A percentile compares a stretch with the other conserved stretches of the same genome.
Conservation (phyloP, 2,113 vertebrate species). For the Mixornis gularis region DNA sequence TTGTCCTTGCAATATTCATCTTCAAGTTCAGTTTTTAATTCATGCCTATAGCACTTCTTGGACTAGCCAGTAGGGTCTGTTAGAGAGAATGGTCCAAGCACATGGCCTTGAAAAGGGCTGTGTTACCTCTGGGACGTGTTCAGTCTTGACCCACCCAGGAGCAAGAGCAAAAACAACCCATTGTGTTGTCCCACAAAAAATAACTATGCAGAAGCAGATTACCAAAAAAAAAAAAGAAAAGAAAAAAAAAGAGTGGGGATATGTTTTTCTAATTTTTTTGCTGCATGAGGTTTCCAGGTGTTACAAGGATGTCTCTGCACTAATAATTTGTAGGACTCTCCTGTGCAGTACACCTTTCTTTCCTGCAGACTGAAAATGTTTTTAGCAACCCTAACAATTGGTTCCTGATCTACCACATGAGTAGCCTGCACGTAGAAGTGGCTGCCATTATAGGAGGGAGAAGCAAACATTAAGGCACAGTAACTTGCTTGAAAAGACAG, state of each 20-base stretch:
- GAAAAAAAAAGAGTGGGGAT: not conserved
- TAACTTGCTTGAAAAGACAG: not conserved
- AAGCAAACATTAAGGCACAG: not conserved
- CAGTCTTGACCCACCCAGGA: slow-evolving; percentile 19
- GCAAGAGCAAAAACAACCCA: slow-evolving; percentile 31
- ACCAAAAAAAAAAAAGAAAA: not conserved
- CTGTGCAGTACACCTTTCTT: not conserved
- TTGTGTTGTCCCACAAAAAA: not conserved
- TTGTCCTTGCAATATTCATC: slow-evolving; percentile 49
- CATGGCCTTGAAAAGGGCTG: not conserved
- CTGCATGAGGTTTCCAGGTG: not conserved
- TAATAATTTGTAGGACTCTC: not conserved
- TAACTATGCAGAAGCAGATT: not conserved
- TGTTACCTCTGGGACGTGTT: not conserved
- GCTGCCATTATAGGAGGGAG: not conserved
- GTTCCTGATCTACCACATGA: not conserved
- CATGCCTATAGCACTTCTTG: slow-evolving; percentile 22
- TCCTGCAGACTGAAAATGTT: not conserved
- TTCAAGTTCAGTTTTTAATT: slow-evolving; percentile 52
- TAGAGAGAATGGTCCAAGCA: not conserved
- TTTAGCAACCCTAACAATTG: not conserved
- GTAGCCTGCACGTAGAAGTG: not conserved
- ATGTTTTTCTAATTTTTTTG: not conserved
- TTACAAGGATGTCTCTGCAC: not conserved
- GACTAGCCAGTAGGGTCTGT: slow-evolving; percentile 35